Base-by-base conservation (phyloP, 30 jellyfish, hydroid and myxozoan species). In the Mastigias papua region DNA sequence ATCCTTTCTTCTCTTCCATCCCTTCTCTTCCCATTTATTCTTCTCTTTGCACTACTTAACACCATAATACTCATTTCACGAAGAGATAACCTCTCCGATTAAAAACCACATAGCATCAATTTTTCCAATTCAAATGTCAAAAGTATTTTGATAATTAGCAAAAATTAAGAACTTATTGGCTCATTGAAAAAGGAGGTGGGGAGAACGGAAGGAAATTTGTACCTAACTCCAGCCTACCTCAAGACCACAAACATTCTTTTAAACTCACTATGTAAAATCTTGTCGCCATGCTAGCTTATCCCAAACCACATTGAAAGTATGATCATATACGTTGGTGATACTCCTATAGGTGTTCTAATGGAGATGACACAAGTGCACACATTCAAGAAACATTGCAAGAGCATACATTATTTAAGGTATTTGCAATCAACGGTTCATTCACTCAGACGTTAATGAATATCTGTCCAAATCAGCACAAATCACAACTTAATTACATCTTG, bases 171-270 rank as follows among this genome's bases (percentile, higher is more conserved):
- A 10, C 17, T 54, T 54, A 54, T 19, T 54, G 67, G 67, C 17
- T 54, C 20, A 2, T 16, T 54, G 67, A 19, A 3, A 54, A 78
- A 61, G 58, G 48, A 78, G 88, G 88, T 78, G 78, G 78, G 65
- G 66, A 54, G 66, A 78, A 57, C 88, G 88, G 88, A 78, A 78
- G 88, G 88, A 80, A 80, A 32, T 25, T 32, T 63, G 54, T 26
- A 33, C 42, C 60, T 63, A 33, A 35, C 81, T 63, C 90, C 81
- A 63, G 48, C 81, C 81, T 80, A 80, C 88, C 74, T 25, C 29
- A 29, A 46, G 20, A 80, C 90, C 90, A 25, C 90, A 62, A 30
- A 28, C 51, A 80, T 61, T 61, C 81, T 25, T 34, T 66, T 30
- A 58, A 23, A 34, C 48, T 35, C 51, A 28, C 13, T 27, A 80